Evolutionary conservation across 2,888 invertebrate genomes (phyloP).

Genomic region (Meganola albula): DNA sequence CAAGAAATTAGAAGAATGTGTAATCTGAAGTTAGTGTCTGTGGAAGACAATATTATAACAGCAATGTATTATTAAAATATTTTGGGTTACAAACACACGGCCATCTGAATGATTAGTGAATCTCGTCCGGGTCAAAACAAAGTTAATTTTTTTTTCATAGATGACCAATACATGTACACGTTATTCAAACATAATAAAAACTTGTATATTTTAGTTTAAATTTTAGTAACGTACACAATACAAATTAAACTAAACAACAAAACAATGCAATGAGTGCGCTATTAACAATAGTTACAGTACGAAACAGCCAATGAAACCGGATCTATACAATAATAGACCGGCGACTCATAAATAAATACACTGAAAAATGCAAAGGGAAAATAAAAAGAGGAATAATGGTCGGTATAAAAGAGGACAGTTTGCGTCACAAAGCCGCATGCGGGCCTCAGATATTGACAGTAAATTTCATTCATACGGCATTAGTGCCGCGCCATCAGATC

Average conservation of each 20-base stretch:
- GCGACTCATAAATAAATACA: constrained; percentile 52
- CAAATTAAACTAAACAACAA: background rate
- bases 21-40: too few species aligned
- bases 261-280: background rate
- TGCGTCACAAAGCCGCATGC: constrained; percentile 76
- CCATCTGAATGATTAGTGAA: too few species aligned
- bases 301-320: constrained; percentile 34
- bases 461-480: constrained; percentile 77
- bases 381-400: constrained; percentile 61
- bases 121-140: too few species aligned
- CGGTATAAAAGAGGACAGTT: constrained; percentile 71
- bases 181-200: too few species aligned
- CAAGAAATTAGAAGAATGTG: too few species aligned
- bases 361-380: constrained; percentile 58
- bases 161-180: too few species aligned
- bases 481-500: constrained; percentile 76
- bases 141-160: too few species aligned
- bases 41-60: too few species aligned
- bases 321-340: constrained; percentile 41
- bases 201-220: too few species aligned
- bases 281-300: constrained; percentile 20
- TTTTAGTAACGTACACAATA: background rate
- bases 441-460: constrained; percentile 78
- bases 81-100: too few species aligned
- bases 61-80: too few species aligned